phyloP scores from a whole-genome alignment of 2,797 vertebrate genomes.

The Pteronotus mesoamericanus region DNA sequence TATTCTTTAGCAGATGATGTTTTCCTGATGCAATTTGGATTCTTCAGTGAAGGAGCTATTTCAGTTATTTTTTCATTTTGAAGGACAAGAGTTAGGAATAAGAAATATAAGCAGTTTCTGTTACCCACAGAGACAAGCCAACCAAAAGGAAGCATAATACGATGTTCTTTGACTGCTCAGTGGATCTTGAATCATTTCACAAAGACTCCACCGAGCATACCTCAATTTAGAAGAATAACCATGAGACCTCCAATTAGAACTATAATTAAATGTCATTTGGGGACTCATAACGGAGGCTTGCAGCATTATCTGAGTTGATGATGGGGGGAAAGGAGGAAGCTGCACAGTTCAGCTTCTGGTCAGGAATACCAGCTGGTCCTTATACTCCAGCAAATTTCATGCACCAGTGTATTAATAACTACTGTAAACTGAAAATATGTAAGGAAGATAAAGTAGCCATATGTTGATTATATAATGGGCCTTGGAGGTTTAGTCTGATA shows the following conservation, averaged over 20 bases:
- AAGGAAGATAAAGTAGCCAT: constrained; percentile 14
- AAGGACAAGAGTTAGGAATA: neutral
- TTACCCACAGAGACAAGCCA: neutral
- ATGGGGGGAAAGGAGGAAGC: neutral
- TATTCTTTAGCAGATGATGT: neutral
- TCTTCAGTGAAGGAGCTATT: neutral
- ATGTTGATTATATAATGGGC: neutral
- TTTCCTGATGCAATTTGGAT: neutral
- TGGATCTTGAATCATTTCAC: constrained; percentile 22
- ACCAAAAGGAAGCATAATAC: neutral
- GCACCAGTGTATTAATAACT: constrained; percentile 60
- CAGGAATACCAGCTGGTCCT: constrained; percentile 51
- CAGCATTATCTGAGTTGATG: constrained; percentile 23
- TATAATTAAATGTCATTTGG: constrained; percentile 65
- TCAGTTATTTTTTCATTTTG: neutral
- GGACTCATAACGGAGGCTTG: constrained; percentile 40
- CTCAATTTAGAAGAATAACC: constrained; percentile 47
- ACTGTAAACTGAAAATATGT: constrained; percentile 48
- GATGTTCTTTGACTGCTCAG: neutral
- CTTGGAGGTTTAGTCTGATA: neutral
- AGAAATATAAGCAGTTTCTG: neutral
- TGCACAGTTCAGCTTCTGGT: constrained; percentile 37
- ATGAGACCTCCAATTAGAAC: constrained; percentile 49
- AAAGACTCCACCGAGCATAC: constrained; percentile 10
- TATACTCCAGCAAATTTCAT: constrained; percentile 47